These are phyloP conservation scores for Austrofundulus limnaeus DNA, from an alignment of 2,113 vertebrate genomes.

Conservation along the genomic window DNA sequence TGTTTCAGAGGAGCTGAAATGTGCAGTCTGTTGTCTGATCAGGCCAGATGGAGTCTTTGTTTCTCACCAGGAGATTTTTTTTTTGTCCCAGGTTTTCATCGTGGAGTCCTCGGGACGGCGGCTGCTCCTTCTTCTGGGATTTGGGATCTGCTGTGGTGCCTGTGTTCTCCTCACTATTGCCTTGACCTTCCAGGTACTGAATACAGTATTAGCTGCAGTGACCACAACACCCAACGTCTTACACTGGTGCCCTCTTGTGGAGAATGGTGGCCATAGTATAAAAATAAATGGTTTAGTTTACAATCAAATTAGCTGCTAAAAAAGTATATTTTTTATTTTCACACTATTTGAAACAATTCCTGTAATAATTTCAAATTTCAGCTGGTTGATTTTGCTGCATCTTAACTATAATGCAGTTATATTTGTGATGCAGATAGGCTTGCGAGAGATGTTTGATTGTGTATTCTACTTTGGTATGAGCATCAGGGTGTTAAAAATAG, in stretches of 20 bases:
- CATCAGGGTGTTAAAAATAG: too few species aligned
- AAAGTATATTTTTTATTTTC: too few species aligned
- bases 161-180: slow-evolving; percentile 84
- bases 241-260: slow-evolving; percentile 51
- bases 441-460: too few species aligned
- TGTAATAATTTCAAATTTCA: too few species aligned
- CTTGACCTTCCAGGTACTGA: slow-evolving; percentile 88
- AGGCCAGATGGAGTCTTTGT: not conserved
- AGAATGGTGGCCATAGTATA: not conserved
- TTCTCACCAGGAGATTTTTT: not conserved
- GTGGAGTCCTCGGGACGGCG: slow-evolving; percentile 87
- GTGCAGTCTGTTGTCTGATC: not conserved
- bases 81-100: slow-evolving; percentile 82
- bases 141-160: slow-evolving; percentile 81
- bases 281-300: too few species aligned
- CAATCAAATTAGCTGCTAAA: too few species aligned
- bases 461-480: too few species aligned
- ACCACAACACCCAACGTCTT: not conserved
- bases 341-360: too few species aligned
- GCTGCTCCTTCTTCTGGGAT: slow-evolving; percentile 86
- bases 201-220: rapidly evolving
- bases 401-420: too few species aligned
- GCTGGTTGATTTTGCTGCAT: too few species aligned
- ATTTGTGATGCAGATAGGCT: too few species aligned
- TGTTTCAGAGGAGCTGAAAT: not conserved